Evolutionary conservation across 2,888 invertebrate genomes (phyloP).

Genomic region (Conistra vaccinii): DNA sequence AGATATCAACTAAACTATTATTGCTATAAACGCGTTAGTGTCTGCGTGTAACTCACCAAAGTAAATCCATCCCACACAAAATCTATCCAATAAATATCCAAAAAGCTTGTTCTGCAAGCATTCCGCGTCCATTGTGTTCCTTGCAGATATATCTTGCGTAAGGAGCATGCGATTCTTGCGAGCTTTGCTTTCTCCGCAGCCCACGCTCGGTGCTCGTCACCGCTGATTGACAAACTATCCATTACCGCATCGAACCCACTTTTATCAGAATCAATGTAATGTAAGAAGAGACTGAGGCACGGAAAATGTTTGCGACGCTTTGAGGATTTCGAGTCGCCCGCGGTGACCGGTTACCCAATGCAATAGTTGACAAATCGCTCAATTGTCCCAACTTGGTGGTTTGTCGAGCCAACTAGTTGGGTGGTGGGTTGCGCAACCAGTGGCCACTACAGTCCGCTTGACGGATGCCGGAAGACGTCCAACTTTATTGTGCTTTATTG

Average conservation of each 20-base stretch:
- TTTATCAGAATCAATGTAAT: conserved; percentile 78
- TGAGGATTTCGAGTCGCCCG: conserved; percentile 76
- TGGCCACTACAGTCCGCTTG: conserved; percentile 79
- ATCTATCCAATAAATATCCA: conserved; percentile 90
- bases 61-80: conserved; percentile 89
- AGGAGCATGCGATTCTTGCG: conserved; percentile 83
- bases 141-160: conserved; percentile 89
- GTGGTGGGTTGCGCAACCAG: conserved; percentile 84
- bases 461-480: conserved; percentile 87
- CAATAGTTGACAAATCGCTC: conserved; percentile 89
- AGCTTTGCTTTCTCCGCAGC: conserved; percentile 79
- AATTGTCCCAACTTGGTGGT: conserved; percentile 85
- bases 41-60: conserved; percentile 77
- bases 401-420: conserved; percentile 82
- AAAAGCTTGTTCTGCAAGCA: conserved; percentile 89
- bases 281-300: conserved; percentile 78
- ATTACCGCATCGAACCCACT: conserved; percentile 80
- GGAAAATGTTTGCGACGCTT: conserved; percentile 69
- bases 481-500: conserved; percentile 86
- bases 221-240: conserved; percentile 83
- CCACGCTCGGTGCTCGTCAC: conserved; percentile 83
- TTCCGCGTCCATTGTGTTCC: conserved; percentile 88
- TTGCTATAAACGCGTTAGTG: conserved; percentile 76
- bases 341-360: conserved; percentile 85
- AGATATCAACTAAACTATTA: conserved; percentile 66